Base-by-base conservation (phyloP, 2,797 vertebrate species). In the Dallia pectoralis region DNA sequence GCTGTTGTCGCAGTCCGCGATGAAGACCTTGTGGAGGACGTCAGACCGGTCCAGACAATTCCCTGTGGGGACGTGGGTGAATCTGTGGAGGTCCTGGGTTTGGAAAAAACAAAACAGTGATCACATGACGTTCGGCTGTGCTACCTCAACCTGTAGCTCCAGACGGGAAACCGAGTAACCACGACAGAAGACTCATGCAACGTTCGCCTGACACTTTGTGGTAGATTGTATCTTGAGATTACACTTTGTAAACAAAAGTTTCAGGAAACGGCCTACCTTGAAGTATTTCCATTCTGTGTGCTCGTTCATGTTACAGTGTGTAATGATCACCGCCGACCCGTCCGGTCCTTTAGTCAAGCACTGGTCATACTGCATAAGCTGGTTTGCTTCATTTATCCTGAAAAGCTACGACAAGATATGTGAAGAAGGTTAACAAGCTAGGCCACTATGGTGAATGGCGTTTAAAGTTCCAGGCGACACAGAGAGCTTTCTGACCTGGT, bases 301-400 rank as follows among this genome's bases (percentile, higher is more conserved):
- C 79, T 99, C 95, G 29, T 96, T 96, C 79, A 95, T 89, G 73
- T 94, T 96, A 84, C 97, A 99, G 85, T 99, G 97, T 63, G 93
- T 97, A 74, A 99, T 93, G 88, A 95, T 94, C 73, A 99, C 83
- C 53, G 95, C 94, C 7, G 94, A 90, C 73, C 93, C 95, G 73
- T 98, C 97, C 0, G 81, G 3, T 53, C 94, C 96, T 87, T 91
- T 95, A 22, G 94, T 95, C 89, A 99, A 88, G 86, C 98, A 99
- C 86, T 99, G 98, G 82, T 98, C 97, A 0, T 99, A 98, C 79
- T 99, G 98, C 96, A 99, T 99, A 77, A 99, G 87, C 83, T 99
- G 98, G 87, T 97, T 96, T 0, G 95, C 97, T 87, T 98, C 95
- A 16, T 99, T 99, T 83, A 99, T 96, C 84, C 98, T 93, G 88